phyloP scores from a whole-genome alignment of 2,888 invertebrate genomes.

The Laspeyria flexula region DNA sequence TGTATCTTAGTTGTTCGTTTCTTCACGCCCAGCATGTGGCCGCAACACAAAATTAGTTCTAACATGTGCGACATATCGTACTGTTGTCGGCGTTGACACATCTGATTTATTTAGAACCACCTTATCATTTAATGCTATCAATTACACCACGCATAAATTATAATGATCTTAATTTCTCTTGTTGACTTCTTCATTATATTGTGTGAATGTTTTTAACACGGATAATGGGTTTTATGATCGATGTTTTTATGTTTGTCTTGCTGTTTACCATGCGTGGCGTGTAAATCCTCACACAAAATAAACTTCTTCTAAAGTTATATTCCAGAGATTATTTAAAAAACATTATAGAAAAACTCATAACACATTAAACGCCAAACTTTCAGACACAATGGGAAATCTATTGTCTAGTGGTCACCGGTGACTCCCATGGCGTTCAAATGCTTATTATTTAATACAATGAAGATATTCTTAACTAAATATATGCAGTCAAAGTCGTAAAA shows the following conservation, averaged over 20 bases:
- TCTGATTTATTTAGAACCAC: constrained; percentile 65
- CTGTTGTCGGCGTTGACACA: constrained; percentile 58
- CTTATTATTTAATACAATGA: constrained; percentile 1
- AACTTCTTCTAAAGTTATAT: no score
- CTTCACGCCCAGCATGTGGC: constrained; percentile 65
- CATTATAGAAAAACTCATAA: no score
- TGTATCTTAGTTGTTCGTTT: constrained; percentile 25
- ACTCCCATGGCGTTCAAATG: no score
- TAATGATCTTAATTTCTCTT: neutral
- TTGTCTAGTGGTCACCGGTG: no score
- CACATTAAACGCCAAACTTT: no score
- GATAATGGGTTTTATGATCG: no score
- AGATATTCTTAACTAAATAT: constrained; percentile 19
- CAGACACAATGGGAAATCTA: no score
- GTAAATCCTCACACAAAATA: no score
- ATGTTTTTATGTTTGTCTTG: no score
- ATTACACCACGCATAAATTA: constrained; percentile 28
- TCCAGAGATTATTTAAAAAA: no score
- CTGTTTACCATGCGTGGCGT: no score
- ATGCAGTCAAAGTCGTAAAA: constrained; percentile 22
- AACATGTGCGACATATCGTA: constrained; percentile 69
- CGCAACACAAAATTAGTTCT: constrained; percentile 66
- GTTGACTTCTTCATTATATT: neutral
- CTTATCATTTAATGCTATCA: constrained; percentile 56
- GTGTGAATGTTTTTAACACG: no score